These are phyloP conservation scores for Hirtodrosophila cameraria DNA, from an alignment of 2,888 invertebrate species.

Conservation along the genomic window DNA sequence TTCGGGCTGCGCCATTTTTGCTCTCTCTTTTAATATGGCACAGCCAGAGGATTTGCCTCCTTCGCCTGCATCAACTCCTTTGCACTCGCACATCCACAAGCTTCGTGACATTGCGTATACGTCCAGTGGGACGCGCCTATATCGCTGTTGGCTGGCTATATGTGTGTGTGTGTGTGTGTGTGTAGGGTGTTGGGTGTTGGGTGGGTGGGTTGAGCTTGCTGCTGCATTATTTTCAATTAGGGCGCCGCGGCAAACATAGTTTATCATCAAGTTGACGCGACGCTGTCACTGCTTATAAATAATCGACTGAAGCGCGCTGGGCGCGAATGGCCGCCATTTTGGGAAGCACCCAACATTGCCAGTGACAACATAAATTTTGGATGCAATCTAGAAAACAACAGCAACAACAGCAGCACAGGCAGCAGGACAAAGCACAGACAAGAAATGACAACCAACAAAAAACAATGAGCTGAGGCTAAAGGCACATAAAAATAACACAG, in stretches of 20 bases:
- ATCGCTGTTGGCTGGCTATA: neutral
- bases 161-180: neutral
- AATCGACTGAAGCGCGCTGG: constrained; percentile 70
- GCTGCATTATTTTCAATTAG: constrained; percentile 77
- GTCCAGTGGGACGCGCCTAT: constrained; percentile 64
- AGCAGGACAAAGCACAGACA: too few species aligned
- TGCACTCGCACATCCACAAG: neutral
- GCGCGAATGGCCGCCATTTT: constrained; percentile 71
- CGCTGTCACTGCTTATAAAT: constrained; percentile 80
- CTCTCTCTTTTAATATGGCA: constrained; percentile 45
- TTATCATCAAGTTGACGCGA: constrained; percentile 79
- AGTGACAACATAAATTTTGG: constrained; percentile 82
- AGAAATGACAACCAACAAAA: too few species aligned
- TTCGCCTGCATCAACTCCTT: too few species aligned
- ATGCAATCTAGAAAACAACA: constrained; percentile 70
- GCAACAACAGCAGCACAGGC: constrained; percentile 6
- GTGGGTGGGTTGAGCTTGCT: neutral
- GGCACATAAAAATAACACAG: constrained; percentile 68
- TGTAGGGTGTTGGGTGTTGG: neutral
- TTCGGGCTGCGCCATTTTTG: constrained; percentile 75
- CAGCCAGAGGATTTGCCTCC: constrained; percentile 12
- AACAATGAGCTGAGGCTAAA: constrained; percentile 48
- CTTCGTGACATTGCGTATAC: constrained; percentile 72
- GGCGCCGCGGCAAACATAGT: constrained; percentile 78
- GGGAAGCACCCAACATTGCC: constrained; percentile 25